Evolutionary conservation across 2,888 invertebrate species (phyloP), one percentile per base, ranked within the genome.

Genomic region (Epinotia ramella): DNA sequence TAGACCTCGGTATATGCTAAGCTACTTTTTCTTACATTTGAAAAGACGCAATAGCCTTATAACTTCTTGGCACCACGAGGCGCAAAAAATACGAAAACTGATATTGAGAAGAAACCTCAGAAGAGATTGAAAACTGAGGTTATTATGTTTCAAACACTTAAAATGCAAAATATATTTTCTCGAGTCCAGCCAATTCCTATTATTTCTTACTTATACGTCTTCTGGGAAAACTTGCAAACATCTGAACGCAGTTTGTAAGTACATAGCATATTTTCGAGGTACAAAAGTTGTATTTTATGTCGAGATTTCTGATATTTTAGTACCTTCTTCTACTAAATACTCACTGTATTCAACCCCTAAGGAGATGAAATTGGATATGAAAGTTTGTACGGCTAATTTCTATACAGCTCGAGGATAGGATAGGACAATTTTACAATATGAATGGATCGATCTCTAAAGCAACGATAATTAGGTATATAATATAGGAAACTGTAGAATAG

Each of bases 221-320:
- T 60, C 65, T 24, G n/a, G 49, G 49, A 65, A 9, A 49, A 20
- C 4, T 68, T 28, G 62, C 53, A 63, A 63, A 62, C 53, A 53
- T 62, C 2, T 44, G 18, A 71, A 53, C 46, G 7, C 1, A 40
- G 9, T 9, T 40, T 6, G 40, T 9, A 40, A 9, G 40, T 40
- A 33, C 33, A 40, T 28, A 59, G 62, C 20, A 53, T 67, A 60
- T 62, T 40, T 16, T 56, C 57, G n/a, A 6, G 56, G 57, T 66
- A 59, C 66, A 12, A 49, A 20, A 66, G 49, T 40, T 60, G 24
- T 56, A 73, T 73, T 73, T 63, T 44, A 68, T 62, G 67, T 18
- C 40, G 40, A 9, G 40, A 9, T 9, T 40, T 40, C 40, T 9
- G 40, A 40, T 9, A 40, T 40, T 6, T 33, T 33, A 33, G 33